phyloP scores from a whole-genome alignment of 2,797 vertebrate species.

The Cephalopachus bancanus region DNA sequence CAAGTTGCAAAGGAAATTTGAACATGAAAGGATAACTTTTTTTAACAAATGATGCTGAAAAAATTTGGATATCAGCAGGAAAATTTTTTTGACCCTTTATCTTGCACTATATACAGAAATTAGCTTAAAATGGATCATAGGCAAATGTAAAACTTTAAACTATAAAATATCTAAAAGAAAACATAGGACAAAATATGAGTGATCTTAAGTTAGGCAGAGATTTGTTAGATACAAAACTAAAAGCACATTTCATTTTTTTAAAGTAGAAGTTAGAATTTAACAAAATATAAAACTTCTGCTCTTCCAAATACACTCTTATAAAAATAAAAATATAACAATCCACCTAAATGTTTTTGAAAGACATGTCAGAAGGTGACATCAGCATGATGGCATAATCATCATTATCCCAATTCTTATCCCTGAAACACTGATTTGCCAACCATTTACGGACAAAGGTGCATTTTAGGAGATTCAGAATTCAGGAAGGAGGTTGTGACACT shows the following conservation, averaged over 20 bases:
- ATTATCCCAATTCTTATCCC: not conserved
- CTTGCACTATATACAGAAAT: not conserved
- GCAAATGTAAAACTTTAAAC: not conserved
- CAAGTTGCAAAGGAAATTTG: not conserved
- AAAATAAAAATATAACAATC: not conserved
- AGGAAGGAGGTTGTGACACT: not conserved
- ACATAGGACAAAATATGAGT: not conserved
- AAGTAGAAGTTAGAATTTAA: not conserved
- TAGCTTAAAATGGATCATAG: not conserved
- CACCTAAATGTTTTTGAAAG: not conserved
- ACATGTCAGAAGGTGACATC: not conserved
- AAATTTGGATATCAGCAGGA: not conserved
- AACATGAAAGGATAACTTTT: not conserved
- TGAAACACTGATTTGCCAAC: not conserved
- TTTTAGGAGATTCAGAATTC: not conserved
- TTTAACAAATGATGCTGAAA: not conserved
- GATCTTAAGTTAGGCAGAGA: not conserved
- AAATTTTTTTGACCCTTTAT: not conserved
- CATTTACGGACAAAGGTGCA: not conserved
- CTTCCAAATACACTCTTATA: not conserved
- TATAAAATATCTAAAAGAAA: not conserved
- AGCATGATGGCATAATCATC: not conserved
- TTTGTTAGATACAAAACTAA: conserved; percentile 15
- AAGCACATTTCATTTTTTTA: not conserved
- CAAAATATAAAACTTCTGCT: conserved; percentile 1